phyloP scores from a whole-genome alignment of 1,140 invertebrate genomes.

The Bicyclus anynana region DNA sequence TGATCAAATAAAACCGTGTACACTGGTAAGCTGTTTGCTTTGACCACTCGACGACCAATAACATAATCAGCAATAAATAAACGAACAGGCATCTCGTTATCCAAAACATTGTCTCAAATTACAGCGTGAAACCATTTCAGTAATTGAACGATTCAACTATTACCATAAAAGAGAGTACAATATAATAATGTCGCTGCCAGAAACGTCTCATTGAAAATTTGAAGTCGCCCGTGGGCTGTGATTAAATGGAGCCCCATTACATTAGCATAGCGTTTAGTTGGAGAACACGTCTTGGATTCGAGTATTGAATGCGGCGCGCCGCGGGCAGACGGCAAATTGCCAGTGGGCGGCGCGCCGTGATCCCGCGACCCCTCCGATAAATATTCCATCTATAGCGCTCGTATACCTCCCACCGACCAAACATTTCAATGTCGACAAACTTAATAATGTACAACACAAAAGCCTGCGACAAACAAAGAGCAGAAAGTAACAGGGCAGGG shows the following conservation, averaged over 20 bases:
- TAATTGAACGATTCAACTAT: slow-evolving; percentile 1
- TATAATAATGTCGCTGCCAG: slow-evolving; percentile 31
- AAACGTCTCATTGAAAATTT: slow-evolving; percentile 67
- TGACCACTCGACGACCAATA: not conserved
- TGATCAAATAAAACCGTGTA: not conserved
- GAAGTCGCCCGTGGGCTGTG: slow-evolving; percentile 65
- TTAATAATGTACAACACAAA: slow-evolving; percentile 28
- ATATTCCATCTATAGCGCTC: slow-evolving; percentile 50
- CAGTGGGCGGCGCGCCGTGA: slow-evolving; percentile 63
- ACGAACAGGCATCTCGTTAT: not conserved
- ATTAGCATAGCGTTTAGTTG: slow-evolving; percentile 74
- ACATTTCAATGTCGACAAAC: slow-evolving; percentile 36
- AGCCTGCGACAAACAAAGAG: slow-evolving; percentile 31
- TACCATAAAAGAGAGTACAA: slow-evolving; percentile 3
- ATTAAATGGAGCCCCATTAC: slow-evolving; percentile 69
- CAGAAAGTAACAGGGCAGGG: slow-evolving; percentile 9
- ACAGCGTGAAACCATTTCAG: not conserved
- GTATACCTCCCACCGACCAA: slow-evolving; percentile 34
- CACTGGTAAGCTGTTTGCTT: not conserved
- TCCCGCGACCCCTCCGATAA: slow-evolving; percentile 64
- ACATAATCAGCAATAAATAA: not conserved
- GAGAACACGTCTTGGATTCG: slow-evolving; percentile 55
- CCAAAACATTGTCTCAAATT: not conserved
- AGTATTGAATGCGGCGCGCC: slow-evolving; percentile 37
- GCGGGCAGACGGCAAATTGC: slow-evolving; percentile 57